Evolutionary conservation across 2,888 invertebrate genomes (phyloP).

Genomic region (Drosophila ustulata): DNA sequence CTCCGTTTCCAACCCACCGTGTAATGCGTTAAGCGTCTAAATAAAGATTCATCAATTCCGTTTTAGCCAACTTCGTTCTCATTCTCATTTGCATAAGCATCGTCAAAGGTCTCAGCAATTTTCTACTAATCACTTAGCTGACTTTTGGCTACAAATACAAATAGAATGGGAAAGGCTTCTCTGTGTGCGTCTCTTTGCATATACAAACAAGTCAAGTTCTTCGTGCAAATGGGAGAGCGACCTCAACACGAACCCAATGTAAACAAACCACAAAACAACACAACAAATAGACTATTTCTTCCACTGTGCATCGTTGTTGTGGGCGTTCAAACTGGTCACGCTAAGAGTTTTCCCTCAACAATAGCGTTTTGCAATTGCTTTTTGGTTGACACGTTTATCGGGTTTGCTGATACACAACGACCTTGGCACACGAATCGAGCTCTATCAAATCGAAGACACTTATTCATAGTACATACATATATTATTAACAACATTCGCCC

Average conservation of each 20-base stretch:
- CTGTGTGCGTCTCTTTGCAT: conserved; percentile 7
- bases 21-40: conserved; percentile 57
- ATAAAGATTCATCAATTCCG: conserved; percentile 60
- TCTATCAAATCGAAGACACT: conserved; percentile 32
- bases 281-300: not conserved
- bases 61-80: conserved; percentile 41
- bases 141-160: conserved; percentile 37
- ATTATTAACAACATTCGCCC: conserved; percentile 25
- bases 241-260: conserved; percentile 30
- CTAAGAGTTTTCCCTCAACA: conserved; percentile 33
- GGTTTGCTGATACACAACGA: conserved; percentile 20
- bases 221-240: conserved; percentile 22
- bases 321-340: conserved; percentile 43
- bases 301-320: conserved; percentile 33
- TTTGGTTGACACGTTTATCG: conserved; percentile 26
- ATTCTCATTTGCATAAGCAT: conserved; percentile 66
- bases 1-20: conserved; percentile 1
- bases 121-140: conserved; percentile 35
- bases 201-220: conserved; percentile 42
- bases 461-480: conserved; percentile 26
- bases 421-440: not conserved
- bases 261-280: not conserved
- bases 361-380: conserved; percentile 11
- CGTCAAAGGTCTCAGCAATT: conserved; percentile 20
- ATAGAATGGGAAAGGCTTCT: not conserved